These are phyloP conservation scores for Otocyon megalotis DNA, from an alignment of 2,113 vertebrate genomes.

Conservation along the genomic window DNA sequence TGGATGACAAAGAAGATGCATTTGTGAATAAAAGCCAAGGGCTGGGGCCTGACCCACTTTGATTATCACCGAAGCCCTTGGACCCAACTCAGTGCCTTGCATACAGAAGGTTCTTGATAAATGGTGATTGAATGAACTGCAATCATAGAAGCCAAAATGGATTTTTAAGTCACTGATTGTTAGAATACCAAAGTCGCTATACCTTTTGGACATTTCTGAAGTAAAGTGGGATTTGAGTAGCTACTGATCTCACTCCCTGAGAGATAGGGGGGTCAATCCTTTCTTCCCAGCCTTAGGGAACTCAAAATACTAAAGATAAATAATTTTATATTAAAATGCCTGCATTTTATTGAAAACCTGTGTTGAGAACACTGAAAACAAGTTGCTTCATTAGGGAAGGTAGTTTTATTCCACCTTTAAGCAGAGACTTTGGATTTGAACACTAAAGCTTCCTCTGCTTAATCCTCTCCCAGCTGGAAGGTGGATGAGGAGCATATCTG, in stretches of 20 bases:
- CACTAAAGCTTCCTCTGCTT: neutral
- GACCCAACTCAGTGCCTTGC: neutral
- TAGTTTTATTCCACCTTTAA: neutral
- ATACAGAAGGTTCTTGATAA: neutral
- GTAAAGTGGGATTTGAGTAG: neutral
- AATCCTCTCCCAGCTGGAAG: neutral
- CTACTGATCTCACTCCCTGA: neutral
- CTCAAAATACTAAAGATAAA: neutral
- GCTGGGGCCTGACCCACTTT: neutral
- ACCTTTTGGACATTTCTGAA: neutral
- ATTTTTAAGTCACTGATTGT: neutral
- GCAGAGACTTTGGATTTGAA: neutral
- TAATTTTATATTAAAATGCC: neutral
- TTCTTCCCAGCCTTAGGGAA: neutral
- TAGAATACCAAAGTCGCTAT: neutral
- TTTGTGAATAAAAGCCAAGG: neutral
- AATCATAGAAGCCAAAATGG: neutral
- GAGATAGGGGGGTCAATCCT: neutral
- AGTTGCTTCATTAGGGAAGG: neutral
- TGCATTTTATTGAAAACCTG: neutral
- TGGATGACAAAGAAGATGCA: neutral
- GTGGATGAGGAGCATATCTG: neutral
- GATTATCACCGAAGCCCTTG: too few relatives aligned
- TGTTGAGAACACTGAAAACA: neutral
- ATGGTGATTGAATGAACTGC: neutral